These are phyloP conservation scores for Dicycla oo DNA, from an alignment of 2,888 invertebrate species.

Conservation along the genomic window DNA sequence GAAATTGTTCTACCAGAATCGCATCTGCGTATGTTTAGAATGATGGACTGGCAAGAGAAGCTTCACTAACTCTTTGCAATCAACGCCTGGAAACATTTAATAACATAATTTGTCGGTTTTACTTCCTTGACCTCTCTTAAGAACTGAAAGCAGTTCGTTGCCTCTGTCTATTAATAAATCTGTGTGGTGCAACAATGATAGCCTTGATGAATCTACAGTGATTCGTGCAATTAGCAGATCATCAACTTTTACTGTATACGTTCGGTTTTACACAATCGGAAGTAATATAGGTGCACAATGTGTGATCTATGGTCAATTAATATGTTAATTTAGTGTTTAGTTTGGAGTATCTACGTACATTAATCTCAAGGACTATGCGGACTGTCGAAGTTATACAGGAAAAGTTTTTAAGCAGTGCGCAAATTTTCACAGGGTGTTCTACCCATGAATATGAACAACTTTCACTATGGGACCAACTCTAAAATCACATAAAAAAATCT, in stretches of 20 bases:
- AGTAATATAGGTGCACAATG: slow-evolving; percentile 2
- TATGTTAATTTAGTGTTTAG: not conserved
- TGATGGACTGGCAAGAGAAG: too few relatives aligned
- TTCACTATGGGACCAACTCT: too few relatives aligned
- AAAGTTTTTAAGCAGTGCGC: too few relatives aligned
- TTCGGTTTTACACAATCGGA: slow-evolving; percentile 9
- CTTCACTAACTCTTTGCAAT: slow-evolving; percentile 26
- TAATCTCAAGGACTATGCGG: too few relatives aligned
- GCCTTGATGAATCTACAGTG: slow-evolving; percentile 29
- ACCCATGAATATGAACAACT: too few relatives aligned
- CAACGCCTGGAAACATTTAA: slow-evolving; percentile 11
- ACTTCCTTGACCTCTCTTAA: slow-evolving; percentile 36
- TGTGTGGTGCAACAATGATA: not conserved
- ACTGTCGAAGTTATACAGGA: too few relatives aligned
- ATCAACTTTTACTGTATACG: slow-evolving; percentile 13
- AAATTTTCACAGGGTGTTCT: too few relatives aligned
- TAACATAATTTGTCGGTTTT: not conserved
- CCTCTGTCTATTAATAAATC: not conserved
- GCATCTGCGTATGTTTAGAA: too few relatives aligned
- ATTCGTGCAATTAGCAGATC: not conserved
- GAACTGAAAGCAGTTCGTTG: not conserved
- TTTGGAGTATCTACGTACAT: not conserved
- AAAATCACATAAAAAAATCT: too few relatives aligned
- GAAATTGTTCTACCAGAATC: too few relatives aligned
- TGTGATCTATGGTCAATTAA: not conserved